Conservation (phyloP, 2,113 vertebrate genomes). For the Callionymus lyra region DNA sequence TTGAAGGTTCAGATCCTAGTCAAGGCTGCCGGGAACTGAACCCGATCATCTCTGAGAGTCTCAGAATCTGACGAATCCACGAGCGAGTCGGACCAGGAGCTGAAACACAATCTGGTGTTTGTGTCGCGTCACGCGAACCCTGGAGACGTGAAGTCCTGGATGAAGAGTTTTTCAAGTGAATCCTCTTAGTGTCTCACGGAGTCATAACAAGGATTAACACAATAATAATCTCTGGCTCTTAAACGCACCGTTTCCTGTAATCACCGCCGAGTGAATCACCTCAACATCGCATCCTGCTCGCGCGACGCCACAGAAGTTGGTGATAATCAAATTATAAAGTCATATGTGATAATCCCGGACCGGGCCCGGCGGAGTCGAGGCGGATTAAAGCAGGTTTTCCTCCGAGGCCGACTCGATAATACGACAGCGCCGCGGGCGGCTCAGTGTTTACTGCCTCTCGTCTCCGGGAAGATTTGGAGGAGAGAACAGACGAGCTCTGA, state of each 20-base stretch:
- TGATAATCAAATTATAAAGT: constrained; percentile 29
- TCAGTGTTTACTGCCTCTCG: constrained; percentile 46
- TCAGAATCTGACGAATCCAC: no score
- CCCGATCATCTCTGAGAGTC: no score
- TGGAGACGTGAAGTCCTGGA: constrained; percentile 11
- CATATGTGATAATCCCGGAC: constrained; percentile 26
- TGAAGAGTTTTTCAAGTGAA: constrained; percentile 39
- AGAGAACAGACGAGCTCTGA: constrained; percentile 17
- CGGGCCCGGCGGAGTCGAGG: constrained; percentile 41
- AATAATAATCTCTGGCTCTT: constrained; percentile 13
- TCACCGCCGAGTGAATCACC: constrained; percentile 19
- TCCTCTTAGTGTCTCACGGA: constrained; percentile 29
- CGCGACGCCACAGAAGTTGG: constrained; percentile 12
- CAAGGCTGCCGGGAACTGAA: no score
- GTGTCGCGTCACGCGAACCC: constrained; percentile 3
- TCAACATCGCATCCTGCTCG: constrained; percentile 17
- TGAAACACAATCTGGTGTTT: constrained; percentile 15
- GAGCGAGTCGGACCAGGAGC: background rate
- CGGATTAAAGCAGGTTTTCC: constrained; percentile 47
- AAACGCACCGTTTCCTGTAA: constrained; percentile 6
- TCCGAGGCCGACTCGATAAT: constrained; percentile 43
- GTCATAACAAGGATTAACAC: constrained; percentile 31
- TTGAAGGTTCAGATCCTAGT: no score
- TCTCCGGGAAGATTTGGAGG: constrained; percentile 28
- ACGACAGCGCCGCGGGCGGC: constrained; percentile 49